These are phyloP conservation scores for Acanthurus leucopareius DNA, from an alignment of 2,797 vertebrate species.

Conservation along the genomic window DNA sequence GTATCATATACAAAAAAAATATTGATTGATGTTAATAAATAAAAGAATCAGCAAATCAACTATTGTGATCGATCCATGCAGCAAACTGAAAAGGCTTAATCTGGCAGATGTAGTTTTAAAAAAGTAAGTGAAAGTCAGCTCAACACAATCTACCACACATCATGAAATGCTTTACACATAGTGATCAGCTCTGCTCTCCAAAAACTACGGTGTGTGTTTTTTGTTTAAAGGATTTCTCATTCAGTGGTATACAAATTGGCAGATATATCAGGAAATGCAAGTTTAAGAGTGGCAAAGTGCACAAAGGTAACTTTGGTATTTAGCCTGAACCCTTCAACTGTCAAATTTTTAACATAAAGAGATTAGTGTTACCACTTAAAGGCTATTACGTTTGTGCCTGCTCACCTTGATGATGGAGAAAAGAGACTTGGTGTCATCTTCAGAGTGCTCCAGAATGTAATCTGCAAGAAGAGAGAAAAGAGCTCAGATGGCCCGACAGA, in stretches of 20 bases:
- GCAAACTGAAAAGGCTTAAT: neutral
- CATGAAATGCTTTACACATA: neutral
- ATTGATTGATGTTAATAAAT: conserved; percentile 15
- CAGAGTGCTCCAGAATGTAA: conserved; percentile 94
- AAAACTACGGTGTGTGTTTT: neutral
- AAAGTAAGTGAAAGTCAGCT: neutral
- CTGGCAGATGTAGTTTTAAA: neutral
- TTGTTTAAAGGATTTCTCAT: neutral
- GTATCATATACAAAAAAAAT: conserved; percentile 26
- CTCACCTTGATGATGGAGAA: conserved; percentile 98
- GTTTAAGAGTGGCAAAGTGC: no score
- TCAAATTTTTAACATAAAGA: conserved; percentile 9
- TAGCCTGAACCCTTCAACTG: neutral
- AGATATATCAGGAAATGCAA: neutral
- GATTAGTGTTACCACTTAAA: neutral
- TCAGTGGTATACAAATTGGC: neutral
- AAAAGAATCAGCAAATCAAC: neutral
- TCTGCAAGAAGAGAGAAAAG: conserved; percentile 78
- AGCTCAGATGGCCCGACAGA: conserved; percentile 3
- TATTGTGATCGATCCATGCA: no score
- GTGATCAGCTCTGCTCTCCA: neutral
- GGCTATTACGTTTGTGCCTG: conserved; percentile 3
- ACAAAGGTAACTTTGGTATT: neutral
- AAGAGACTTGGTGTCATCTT: conserved; percentile 98
- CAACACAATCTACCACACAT: conserved; percentile 7